Percentiles rank a stretch among this genome's conserved stretches.
Evolutionary conservation across 2,888 invertebrate species (phyloP).

Genomic region (Sacculina carcini): DNA sequence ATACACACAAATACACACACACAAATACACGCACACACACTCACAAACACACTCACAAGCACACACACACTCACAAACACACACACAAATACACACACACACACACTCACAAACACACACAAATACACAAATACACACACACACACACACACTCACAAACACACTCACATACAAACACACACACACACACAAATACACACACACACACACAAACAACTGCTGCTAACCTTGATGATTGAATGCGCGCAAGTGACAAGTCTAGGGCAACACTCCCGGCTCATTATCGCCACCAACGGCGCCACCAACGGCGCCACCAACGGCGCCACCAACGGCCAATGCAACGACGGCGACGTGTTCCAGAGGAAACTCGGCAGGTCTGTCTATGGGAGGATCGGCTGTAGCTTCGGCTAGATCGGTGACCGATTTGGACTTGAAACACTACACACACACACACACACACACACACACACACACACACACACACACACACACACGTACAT

Average conservation of each 20-base stretch:
- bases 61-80: not conserved
- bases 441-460: slow-evolving; percentile 18
- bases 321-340: not conserved
- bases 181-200: too few relatives aligned
- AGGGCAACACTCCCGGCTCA: not conserved
- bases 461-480: not conserved
- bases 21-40: not conserved
- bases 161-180: too few relatives aligned
- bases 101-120: too few relatives aligned
- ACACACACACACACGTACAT: not conserved
- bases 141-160: too few relatives aligned
- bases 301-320: not conserved
- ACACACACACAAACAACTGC: too few relatives aligned
- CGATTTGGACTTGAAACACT: slow-evolving; percentile 92
- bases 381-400: slow-evolving; percentile 60
- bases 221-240: too few relatives aligned
- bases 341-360: slow-evolving; percentile 9
- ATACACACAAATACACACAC: not conserved
- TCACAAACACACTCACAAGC: not conserved
- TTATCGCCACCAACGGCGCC: not conserved
- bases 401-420: slow-evolving; percentile 90
- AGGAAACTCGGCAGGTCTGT: slow-evolving; percentile 17
- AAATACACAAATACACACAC: too few relatives aligned
- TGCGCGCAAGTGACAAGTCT: too few relatives aligned
- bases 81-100: not conserved